Evolutionary conservation across 2,888 invertebrate genomes (phyloP), one percentile per base, ranked within the genome.

Genomic region (Agrochola lychnidis): DNA sequence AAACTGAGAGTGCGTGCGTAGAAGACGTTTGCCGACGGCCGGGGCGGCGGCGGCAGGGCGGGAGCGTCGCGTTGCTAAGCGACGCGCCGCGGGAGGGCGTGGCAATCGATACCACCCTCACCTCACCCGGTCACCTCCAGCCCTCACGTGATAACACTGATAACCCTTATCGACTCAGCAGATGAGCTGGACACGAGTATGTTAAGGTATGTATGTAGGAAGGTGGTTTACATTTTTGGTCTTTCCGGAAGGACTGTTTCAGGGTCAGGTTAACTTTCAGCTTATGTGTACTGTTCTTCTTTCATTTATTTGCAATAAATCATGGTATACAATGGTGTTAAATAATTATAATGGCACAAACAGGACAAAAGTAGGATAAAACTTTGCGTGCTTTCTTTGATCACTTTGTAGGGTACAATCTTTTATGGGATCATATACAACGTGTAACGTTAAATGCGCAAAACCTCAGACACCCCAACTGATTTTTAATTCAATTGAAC

Each of bases 41-140:
- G 87, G 90, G 90, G 91, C 90, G 89, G 48, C 73, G 67, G 87
- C 85, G 82, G 84, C 82, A 86, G 84, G 88, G 88, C 84, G 87
- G 92, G 91, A 79, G 86, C 90, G 90, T 90, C 87, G 89, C 89
- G 95, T 96, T 95, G 96, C 97, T 91, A 92, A 92, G 97, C 97
- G 94, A 97, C 97, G 96, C 97, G 95, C 97, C 94, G 96, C 95
- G 97, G 97, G 97, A 95, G 97, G 97, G 97, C 97, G 97, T 97
- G 97, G 97, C 97, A 97, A 98, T 98, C 97, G 97, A 98, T 98
- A 97, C 97, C 97, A 97, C 97, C 93, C 89, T 92, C 86, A 81
- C 82, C 97, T 89, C 87, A 90, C 89, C 88, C 90, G 87, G 90
- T 92, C 92, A 92, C 92, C 92, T 92, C 89, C 87, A 90, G 90